phyloP scores from a whole-genome alignment of 2,888 invertebrate genomes.

The Pecten maximus region DNA sequence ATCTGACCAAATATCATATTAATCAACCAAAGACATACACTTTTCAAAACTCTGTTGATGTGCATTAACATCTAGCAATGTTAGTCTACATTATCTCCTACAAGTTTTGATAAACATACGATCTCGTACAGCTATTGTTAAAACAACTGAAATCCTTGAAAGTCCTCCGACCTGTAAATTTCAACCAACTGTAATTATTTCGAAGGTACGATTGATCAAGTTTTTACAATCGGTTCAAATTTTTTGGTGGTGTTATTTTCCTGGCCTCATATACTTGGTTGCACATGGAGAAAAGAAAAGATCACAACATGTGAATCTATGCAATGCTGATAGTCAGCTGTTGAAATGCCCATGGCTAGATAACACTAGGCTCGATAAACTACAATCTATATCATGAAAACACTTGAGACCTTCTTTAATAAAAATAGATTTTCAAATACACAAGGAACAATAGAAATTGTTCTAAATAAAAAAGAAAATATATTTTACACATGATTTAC shows the following conservation, averaged over 20 bases:
- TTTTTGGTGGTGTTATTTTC: not conserved
- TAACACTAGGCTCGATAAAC: not conserved
- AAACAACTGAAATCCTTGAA: not conserved
- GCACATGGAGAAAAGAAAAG: not conserved
- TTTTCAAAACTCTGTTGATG: no score
- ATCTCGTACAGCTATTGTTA: not conserved
- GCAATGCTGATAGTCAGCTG: not conserved
- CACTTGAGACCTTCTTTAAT: no score
- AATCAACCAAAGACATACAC: no score
- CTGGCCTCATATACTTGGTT: not conserved
- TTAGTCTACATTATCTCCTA: not conserved
- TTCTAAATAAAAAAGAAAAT: no score
- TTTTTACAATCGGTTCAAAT: not conserved
- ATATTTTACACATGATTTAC: no score
- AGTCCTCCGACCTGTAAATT: not conserved
- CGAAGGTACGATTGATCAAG: not conserved
- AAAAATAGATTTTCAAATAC: no score
- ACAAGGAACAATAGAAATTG: no score
- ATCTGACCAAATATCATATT: no score
- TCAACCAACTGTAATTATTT: not conserved
- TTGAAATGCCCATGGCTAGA: not conserved
- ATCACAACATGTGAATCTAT: not conserved
- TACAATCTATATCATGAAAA: not conserved
- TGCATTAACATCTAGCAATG: no score
- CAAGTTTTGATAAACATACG: not conserved